phyloP scores from a whole-genome alignment of 1,140 invertebrate species.

The Lordiphosa collinella region DNA sequence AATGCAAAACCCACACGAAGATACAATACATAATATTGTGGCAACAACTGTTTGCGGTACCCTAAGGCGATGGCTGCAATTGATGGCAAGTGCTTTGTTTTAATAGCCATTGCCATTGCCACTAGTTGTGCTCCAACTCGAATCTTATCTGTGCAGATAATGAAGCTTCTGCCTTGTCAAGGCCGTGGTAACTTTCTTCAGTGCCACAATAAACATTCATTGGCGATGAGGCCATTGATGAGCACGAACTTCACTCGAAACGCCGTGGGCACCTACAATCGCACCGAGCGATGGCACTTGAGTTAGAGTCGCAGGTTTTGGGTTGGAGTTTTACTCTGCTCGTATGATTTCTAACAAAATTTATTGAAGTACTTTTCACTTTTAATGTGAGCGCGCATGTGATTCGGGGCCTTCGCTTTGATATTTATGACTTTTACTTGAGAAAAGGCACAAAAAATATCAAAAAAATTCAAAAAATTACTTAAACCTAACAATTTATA shows the following conservation, averaged over 20 bases:
- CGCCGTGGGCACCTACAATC: constrained; percentile 28
- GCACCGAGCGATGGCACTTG: constrained; percentile 33
- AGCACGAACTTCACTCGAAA: constrained; percentile 41
- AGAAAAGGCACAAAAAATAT: constrained; percentile 12
- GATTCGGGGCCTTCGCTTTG: constrained; percentile 43
- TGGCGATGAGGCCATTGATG: constrained; percentile 69
- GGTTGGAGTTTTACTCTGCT: background rate
- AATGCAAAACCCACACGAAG: constrained; percentile 35
- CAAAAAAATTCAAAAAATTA: constrained; percentile 22
- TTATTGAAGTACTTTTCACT: constrained; percentile 77
- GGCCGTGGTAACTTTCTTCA: constrained; percentile 63
- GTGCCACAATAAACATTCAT: constrained; percentile 11
- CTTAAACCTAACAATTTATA: constrained; percentile 31
- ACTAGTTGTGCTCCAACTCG: constrained; percentile 11
- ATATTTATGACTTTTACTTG: constrained; percentile 73
- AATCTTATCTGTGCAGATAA: constrained; percentile 45
- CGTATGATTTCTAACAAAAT: constrained; percentile 65
- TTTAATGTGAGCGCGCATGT: constrained; percentile 58
- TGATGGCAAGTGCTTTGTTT: constrained; percentile 53
- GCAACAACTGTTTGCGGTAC: constrained; percentile 22
- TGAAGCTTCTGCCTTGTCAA: constrained; percentile 56
- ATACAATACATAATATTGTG: constrained; percentile 13
- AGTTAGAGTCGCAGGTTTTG: constrained; percentile 5
- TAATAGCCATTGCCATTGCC: constrained; percentile 38
- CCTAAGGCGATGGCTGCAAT: constrained; percentile 1